Base-by-base conservation (phyloP, 2,888 invertebrate genomes). In the Apodemia mormo region DNA sequence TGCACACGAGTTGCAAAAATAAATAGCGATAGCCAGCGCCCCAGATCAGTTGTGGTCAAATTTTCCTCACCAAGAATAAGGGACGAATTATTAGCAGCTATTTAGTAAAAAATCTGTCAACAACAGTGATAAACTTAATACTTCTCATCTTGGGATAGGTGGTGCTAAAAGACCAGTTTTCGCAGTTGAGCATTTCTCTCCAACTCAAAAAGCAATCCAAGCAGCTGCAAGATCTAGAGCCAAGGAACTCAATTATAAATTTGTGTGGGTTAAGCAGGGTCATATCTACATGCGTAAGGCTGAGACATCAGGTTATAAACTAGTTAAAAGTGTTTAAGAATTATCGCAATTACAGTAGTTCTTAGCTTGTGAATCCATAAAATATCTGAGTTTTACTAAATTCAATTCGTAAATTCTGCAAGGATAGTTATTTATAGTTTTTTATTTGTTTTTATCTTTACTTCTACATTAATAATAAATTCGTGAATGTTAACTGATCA, bases 221-320 rank as follows among this genome's bases (percentile, higher is more conserved):
- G 66, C 40, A 14, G 45, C 56, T 1, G 49, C 61, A 52, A 64
- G 56, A 1, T 3, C 37, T 2, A 69, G 40, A n/a, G 64, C 64
- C 5, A 69, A 69, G 40, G 54, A 65, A 14, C 52, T 33, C 8
- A 54, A 40, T 1, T 69, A 69, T 33, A 65, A 54, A 12, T 69
- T 54, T 29, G 65, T 56, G 4, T 65, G 69, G 69, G 69, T 69
- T 43, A 49, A 65, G 22, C 37, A 37, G 14, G 65, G 65, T 2
- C 45, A 33, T 12, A 65, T 65, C 2, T 65, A 33, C 29, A 40
- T 69, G 40, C 40, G 69, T 9, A 69, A 69, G 33, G 37, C n/a
- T 54, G 69, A 69, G 4, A n/a, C 29, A 14, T 33, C 37, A 29
- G 65, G 37, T 22, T 30, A 29, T 65, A 65, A 52, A 22, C 9